A percentile compares a stretch with the other conserved stretches of the same genome.
These are phyloP conservation scores for Drosophila meridionalis DNA, from an alignment of 2,888 invertebrate genomes.

Conservation along the genomic window DNA sequence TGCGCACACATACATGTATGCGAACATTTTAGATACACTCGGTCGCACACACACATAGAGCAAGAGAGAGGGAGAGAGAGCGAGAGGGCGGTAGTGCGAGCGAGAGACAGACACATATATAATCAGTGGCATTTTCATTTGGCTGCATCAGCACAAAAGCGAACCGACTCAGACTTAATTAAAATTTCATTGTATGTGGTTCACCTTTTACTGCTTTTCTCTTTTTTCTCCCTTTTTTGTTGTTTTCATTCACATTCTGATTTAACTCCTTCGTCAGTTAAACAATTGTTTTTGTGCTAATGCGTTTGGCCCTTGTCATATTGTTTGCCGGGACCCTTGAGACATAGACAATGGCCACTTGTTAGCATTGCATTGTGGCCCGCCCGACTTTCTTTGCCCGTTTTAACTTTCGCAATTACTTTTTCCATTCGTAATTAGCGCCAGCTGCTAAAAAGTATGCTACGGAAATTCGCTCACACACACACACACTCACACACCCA, in stretches of 20 bases:
- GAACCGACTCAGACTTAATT: constrained; percentile 72
- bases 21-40: constrained; percentile 68
- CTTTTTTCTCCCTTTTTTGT: not conserved
- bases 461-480: constrained; percentile 36
- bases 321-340: constrained; percentile 63
- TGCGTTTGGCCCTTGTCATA: constrained; percentile 51
- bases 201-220: constrained; percentile 55
- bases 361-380: constrained; percentile 53
- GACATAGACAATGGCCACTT: constrained; percentile 66
- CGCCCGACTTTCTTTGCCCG: constrained; percentile 32
- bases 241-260: constrained; percentile 52
- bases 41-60: constrained; percentile 23
- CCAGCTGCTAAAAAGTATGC: constrained; percentile 57
- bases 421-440: constrained; percentile 63
- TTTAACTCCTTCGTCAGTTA: constrained; percentile 64
- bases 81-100: no score
- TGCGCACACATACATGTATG: constrained; percentile 47
- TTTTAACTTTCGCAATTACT: constrained; percentile 49
- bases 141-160: constrained; percentile 76
- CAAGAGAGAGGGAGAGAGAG: not conserved
- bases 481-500: constrained; percentile 12
- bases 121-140: constrained; percentile 78
- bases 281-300: constrained; percentile 60
- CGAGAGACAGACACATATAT: constrained; percentile 39
- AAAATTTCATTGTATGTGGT: constrained; percentile 76